These are phyloP conservation scores for Enteromius radiatus DNA, from an alignment of 2,797 vertebrate species.

Conservation along the genomic window DNA sequence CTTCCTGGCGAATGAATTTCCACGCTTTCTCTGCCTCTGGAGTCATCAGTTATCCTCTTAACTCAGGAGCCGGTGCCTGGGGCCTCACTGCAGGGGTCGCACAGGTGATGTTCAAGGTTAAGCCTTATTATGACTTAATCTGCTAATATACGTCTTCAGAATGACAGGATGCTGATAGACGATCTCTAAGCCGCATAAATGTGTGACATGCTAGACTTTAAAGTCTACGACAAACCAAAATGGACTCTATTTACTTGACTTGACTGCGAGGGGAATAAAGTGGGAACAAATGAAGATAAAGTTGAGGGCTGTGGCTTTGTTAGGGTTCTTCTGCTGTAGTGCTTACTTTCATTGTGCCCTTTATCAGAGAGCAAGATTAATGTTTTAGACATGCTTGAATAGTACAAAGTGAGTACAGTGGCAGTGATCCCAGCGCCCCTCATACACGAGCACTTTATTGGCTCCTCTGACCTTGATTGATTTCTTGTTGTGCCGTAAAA, in stretches of 20 bases:
- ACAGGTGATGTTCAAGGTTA: conserved; percentile 41
- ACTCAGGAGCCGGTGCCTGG: conserved; percentile 12
- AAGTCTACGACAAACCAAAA: background rate
- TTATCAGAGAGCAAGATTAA: conserved; percentile 26
- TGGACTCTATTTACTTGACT: conserved; percentile 7
- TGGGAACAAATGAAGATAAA: conserved; percentile 1
- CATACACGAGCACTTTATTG: conserved; percentile 23
- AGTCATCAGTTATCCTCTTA: conserved; percentile 20
- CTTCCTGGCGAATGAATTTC: conserved; percentile 1
- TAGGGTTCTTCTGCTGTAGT: background rate
- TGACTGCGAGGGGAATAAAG: background rate
- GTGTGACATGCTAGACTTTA: background rate
- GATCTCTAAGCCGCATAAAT: background rate
- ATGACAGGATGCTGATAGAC: background rate
- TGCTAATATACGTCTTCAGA: background rate
- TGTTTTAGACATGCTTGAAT: conserved; percentile 14
- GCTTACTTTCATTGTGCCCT: background rate
- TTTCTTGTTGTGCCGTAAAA: conserved; percentile 9
- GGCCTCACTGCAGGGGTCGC: conserved; percentile 44
- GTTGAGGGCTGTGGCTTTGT: conserved; percentile 2
- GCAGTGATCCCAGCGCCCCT: background rate
- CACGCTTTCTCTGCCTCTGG: background rate
- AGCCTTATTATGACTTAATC: conserved; percentile 28
- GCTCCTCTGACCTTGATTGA: conserved; percentile 15
- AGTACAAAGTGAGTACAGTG: background rate